Conservation (phyloP, 2,888 invertebrate species). For the Psylliodes chrysocephalus region DNA sequence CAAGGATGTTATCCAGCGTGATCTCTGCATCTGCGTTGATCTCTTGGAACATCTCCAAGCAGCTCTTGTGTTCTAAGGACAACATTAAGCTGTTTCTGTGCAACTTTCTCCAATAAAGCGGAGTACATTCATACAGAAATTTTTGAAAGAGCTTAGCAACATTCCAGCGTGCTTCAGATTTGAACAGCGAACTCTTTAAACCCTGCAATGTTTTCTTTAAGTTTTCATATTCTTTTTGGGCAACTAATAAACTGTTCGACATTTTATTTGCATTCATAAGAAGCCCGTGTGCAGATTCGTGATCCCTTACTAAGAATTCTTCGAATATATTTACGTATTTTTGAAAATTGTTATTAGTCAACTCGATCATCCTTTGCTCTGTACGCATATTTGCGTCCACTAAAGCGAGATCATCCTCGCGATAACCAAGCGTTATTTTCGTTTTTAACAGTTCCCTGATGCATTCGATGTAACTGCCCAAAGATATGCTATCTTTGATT, state of each 20-base stretch:
- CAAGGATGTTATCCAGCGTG: conserved; percentile 61
- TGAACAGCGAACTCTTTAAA: conserved; percentile 65
- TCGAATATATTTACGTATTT: conserved; percentile 70
- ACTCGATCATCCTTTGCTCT: conserved; percentile 66
- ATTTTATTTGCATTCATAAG: no score
- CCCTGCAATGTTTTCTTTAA: conserved; percentile 30
- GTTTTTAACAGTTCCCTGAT: conserved; percentile 61
- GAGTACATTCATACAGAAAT: conserved; percentile 73
- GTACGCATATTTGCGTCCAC: conserved; percentile 68
- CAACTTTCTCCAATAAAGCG: conserved; percentile 69
- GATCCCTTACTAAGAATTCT: conserved; percentile 70
- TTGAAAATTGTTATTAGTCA: conserved; percentile 64
- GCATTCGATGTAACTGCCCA: conserved; percentile 68
- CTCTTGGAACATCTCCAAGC: conserved; percentile 51
- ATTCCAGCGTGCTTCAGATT: conserved; percentile 72
- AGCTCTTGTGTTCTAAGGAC: conserved; percentile 30
- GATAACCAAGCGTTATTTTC: conserved; percentile 61
- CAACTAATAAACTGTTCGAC: no score
- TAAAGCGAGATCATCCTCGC: conserved; percentile 63
- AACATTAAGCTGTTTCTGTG: not conserved
- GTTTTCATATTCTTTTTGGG: conserved; percentile 61
- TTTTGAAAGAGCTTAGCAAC: conserved; percentile 73
- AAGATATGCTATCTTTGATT: conserved; percentile 69
- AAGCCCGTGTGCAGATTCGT: conserved; percentile 68
- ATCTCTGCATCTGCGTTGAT: conserved; percentile 46